Evolutionary conservation across 2,113 vertebrate species (phyloP).

Genomic region (Pycnonotus jocosus): DNA sequence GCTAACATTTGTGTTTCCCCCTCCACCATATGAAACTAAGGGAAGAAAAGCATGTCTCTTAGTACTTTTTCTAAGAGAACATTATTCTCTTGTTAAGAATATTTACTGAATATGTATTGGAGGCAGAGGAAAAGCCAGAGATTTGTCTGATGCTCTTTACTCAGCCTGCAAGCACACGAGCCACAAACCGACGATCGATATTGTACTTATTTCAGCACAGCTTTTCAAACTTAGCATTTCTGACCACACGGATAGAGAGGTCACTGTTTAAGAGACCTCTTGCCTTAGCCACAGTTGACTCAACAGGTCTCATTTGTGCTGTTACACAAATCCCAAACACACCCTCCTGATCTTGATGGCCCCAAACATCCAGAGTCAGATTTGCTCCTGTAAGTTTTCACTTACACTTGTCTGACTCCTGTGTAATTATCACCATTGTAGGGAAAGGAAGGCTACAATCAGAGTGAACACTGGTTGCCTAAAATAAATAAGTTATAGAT

Average conservation of each 20-base stretch:
- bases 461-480: neutral
- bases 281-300: neutral
- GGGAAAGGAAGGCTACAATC: neutral
- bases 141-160: neutral
- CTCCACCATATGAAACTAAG: neutral
- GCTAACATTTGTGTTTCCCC: neutral
- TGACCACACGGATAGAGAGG: neutral
- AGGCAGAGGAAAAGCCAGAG: neutral
- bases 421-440: neutral
- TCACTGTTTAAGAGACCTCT: slow-evolving; percentile 16
- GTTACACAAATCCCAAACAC: neutral
- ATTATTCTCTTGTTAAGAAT: neutral
- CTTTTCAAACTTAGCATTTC: slow-evolving; percentile 1
- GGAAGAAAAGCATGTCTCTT: neutral
- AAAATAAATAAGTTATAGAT: neutral
- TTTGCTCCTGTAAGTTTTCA: neutral
- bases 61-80: neutral
- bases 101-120: neutral
- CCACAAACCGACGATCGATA: neutral
- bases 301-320: neutral
- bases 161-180: neutral
- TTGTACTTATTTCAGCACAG: neutral
- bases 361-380: neutral
- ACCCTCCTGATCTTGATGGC: neutral
- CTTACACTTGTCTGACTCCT: neutral